Percentiles rank a stretch among this genome's conserved stretches.
Conservation (phyloP, 2,797 vertebrate species). For the Coendou prehensilis region DNA sequence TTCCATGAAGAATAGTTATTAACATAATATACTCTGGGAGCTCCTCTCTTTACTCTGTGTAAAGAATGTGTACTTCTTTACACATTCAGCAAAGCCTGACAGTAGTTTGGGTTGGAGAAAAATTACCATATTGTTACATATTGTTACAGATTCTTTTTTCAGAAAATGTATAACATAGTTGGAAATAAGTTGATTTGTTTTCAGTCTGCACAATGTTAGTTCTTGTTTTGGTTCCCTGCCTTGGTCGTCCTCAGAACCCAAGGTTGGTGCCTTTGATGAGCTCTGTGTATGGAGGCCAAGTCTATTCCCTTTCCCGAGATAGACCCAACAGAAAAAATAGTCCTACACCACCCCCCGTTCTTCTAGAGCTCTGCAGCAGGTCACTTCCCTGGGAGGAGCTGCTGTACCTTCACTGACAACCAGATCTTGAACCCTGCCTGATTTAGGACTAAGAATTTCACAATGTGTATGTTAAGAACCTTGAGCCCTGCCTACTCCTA, state of each 20-base stretch:
- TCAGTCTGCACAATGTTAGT: neutral
- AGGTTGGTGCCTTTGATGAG: neutral
- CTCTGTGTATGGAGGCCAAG: neutral
- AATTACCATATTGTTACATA: neutral
- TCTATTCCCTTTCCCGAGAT: neutral
- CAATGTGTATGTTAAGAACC: neutral
- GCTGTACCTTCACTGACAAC: neutral
- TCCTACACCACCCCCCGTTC: neutral
- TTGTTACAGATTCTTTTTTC: neutral
- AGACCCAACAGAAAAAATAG: neutral
- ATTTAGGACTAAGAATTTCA: neutral
- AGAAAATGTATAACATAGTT: neutral
- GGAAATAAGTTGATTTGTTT: conserved; percentile 31
- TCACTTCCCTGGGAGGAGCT: neutral
- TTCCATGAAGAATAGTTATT: conserved; percentile 54
- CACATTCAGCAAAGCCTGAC: neutral
- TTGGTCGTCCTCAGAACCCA: conserved; percentile 24
- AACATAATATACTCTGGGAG: neutral
- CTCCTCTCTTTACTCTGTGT: neutral
- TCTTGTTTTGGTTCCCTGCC: neutral
- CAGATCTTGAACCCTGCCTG: neutral
- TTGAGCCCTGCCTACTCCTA: neutral
- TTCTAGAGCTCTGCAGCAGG: neutral
- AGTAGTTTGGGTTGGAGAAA: neutral
- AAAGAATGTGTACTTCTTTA: neutral